A percentile compares a stretch with the other conserved stretches of the same genome.
Conservation (phyloP, 2,113 vertebrate genomes). For the Rana temporaria region DNA sequence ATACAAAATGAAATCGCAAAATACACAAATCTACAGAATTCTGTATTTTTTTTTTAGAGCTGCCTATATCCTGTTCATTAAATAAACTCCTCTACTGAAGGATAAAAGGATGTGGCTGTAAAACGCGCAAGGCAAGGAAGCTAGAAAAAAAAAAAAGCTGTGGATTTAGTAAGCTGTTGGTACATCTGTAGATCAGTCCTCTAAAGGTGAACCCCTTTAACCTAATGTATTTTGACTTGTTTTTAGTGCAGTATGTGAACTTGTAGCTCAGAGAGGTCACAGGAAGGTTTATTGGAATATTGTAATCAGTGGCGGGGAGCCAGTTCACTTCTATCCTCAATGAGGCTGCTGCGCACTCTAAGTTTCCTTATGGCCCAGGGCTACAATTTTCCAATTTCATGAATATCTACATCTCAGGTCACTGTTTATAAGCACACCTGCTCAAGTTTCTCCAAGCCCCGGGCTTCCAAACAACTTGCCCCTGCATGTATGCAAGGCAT, state of each 20-base stretch:
- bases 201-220: not conserved
- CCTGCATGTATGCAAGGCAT: slow-evolving; percentile 30
- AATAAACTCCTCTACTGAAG: too few relatives aligned
- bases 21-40: too few relatives aligned
- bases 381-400: slow-evolving; percentile 25
- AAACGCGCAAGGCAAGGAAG: too few relatives aligned
- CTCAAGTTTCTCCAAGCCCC: slow-evolving; percentile 39
- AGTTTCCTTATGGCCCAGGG: slow-evolving; percentile 55
- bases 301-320: slow-evolving; percentile 47
- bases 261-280: slow-evolving; percentile 10
- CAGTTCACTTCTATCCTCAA: slow-evolving; percentile 52
- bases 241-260: not conserved
- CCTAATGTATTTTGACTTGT: not conserved
- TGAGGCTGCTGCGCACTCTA: slow-evolving; percentile 12
- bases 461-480: slow-evolving; percentile 28
- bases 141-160: too few relatives aligned
- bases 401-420: slow-evolving; percentile 54
- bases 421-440: slow-evolving; percentile 48
- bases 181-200: too few relatives aligned
- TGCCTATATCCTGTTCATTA: too few relatives aligned
- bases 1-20: too few relatives aligned
- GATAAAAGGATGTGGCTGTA: too few relatives aligned
- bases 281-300: slow-evolving; percentile 17
- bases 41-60: too few relatives aligned
- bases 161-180: too few relatives aligned